Conservation (phyloP, 2,888 invertebrate genomes). For the Eupithecia subumbrata region DNA sequence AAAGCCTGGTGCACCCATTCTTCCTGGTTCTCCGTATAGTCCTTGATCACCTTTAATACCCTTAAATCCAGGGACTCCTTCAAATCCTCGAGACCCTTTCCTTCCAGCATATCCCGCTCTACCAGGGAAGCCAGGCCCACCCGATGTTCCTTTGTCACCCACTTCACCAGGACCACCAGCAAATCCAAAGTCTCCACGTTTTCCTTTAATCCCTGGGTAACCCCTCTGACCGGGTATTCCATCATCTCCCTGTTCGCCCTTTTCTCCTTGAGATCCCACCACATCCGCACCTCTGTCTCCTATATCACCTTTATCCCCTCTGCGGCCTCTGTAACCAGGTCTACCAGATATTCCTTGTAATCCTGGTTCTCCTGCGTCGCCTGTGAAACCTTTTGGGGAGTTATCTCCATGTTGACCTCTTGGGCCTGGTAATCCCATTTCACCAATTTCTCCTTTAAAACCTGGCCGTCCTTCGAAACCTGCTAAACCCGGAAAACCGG, state of each 20-base stretch:
- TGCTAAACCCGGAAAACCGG: slow-evolving; percentile 54
- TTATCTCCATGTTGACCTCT: slow-evolving; percentile 85
- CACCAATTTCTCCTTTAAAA: slow-evolving; percentile 78
- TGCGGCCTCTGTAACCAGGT: slow-evolving; percentile 63
- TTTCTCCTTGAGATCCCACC: slow-evolving; percentile 82
- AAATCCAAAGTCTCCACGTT: slow-evolving; percentile 82
- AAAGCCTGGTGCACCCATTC: slow-evolving; percentile 79
- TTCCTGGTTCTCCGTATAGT: slow-evolving; percentile 67
- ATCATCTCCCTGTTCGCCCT: slow-evolving; percentile 85
- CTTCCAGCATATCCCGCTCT: slow-evolving; percentile 75
- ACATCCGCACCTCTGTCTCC: slow-evolving; percentile 83
- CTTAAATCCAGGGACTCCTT: slow-evolving; percentile 71
- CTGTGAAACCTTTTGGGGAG: slow-evolving; percentile 85
- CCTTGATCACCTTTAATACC: slow-evolving; percentile 63
- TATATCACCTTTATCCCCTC: slow-evolving; percentile 83
- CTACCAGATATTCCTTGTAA: slow-evolving; percentile 78
- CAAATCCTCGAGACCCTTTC: slow-evolving; percentile 75
- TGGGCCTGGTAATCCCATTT: slow-evolving; percentile 80
- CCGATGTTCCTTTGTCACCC: slow-evolving; percentile 81
- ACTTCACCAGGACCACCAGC: slow-evolving; percentile 75
- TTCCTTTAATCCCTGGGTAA: slow-evolving; percentile 80
- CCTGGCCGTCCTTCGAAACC: slow-evolving; percentile 66
- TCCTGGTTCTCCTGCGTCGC: slow-evolving; percentile 80
- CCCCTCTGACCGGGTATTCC: slow-evolving; percentile 83
- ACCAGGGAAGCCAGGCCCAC: slow-evolving; percentile 85